These are phyloP conservation scores for Eriosoma lanigerum DNA, from an alignment of 1,140 invertebrate species.

Conservation along the genomic window DNA sequence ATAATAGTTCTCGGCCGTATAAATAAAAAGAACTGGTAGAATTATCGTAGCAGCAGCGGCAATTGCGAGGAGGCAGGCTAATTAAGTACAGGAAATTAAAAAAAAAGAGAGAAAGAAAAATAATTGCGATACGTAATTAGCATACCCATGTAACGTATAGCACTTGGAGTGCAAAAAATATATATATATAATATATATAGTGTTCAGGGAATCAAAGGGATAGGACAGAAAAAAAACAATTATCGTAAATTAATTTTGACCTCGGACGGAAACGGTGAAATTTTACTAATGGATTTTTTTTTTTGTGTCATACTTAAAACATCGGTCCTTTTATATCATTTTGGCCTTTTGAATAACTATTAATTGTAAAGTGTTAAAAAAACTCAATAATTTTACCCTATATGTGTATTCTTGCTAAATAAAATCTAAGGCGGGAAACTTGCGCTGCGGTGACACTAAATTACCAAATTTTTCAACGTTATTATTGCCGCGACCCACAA, in stretches of 20 bases:
- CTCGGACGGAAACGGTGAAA: constrained; percentile 43
- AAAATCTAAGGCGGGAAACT: background rate
- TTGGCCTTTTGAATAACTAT: constrained; percentile 11
- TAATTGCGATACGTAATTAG: constrained; percentile 49
- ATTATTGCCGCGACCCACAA: too few relatives aligned
- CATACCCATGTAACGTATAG: constrained; percentile 18
- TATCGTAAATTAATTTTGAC: constrained; percentile 51
- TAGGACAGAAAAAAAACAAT: constrained; percentile 32
- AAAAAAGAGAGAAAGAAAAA: constrained; percentile 47
- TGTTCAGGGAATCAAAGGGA: background rate
- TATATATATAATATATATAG: background rate
- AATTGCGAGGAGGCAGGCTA: constrained; percentile 43
- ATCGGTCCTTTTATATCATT: background rate
- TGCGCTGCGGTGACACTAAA: background rate
- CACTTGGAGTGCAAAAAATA: constrained; percentile 28
- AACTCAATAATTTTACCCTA: background rate
- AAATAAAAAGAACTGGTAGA: constrained; percentile 45
- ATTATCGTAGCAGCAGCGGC: constrained; percentile 7
- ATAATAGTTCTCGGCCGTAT: constrained; percentile 34
- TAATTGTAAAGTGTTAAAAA: background rate
- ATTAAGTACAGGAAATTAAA: constrained; percentile 51
- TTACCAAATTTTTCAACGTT: background rate
- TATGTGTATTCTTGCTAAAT: background rate
- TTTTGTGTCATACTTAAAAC: constrained; percentile 3
- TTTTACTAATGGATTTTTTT: constrained; percentile 45